These are phyloP conservation scores for Drosophila auraria DNA, from an alignment of 1,140 invertebrate species.

Conservation along the genomic window DNA sequence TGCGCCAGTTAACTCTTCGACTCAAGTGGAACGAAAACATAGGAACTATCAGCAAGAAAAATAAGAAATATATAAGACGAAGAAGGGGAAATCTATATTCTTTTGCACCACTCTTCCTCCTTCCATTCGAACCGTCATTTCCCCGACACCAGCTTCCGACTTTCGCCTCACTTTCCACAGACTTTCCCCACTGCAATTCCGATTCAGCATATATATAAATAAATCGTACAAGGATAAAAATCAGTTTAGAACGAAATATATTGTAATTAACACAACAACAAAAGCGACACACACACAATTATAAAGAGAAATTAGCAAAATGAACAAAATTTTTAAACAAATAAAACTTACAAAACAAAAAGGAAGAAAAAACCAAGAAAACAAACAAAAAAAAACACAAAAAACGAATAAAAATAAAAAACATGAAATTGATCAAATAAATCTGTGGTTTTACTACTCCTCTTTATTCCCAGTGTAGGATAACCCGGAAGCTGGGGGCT, in stretches of 20 bases:
- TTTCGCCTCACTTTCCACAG: constrained; percentile 38
- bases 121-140: constrained; percentile 28
- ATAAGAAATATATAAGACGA: constrained; percentile 33
- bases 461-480: background rate
- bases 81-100: constrained; percentile 51
- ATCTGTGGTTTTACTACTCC: constrained; percentile 19
- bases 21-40: constrained; percentile 33
- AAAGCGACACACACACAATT: constrained; percentile 54
- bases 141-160: constrained; percentile 22
- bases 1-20: constrained; percentile 72
- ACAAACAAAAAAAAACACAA: constrained; percentile 58
- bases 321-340: constrained; percentile 84
- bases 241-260: constrained; percentile 81
- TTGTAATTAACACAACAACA: constrained; percentile 71
- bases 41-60: constrained; percentile 35
- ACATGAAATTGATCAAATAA: constrained; percentile 80
- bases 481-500: constrained; percentile 46
- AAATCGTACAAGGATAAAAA: constrained; percentile 63
- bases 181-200: constrained; percentile 55
- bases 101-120: constrained; percentile 53
- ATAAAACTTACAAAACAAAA: constrained; percentile 69
- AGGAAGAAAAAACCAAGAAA: constrained; percentile 37
- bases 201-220: constrained; percentile 46
- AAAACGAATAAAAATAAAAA: constrained; percentile 61
- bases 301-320: constrained; percentile 81